These are phyloP conservation scores for Labeo calbasu DNA, from an alignment of 2,797 vertebrate genomes.

Conservation along the genomic window DNA sequence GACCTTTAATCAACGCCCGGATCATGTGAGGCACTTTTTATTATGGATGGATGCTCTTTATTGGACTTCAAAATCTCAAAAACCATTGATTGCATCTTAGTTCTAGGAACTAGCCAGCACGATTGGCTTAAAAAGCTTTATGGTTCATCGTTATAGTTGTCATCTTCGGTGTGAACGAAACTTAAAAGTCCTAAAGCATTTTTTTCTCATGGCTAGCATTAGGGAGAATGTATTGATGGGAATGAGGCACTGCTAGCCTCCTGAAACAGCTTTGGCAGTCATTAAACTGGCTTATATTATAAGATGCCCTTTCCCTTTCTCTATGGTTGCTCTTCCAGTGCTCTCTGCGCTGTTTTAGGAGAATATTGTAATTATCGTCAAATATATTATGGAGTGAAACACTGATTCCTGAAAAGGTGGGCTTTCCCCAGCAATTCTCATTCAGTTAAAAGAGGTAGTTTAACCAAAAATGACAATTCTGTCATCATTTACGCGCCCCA, in stretches of 20 bases:
- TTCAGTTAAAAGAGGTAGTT: neutral
- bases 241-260: neutral
- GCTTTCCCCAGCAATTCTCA: slow-evolving; percentile 31
- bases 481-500: neutral
- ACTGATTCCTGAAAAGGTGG: slow-evolving; percentile 32
- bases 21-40: too few relatives aligned
- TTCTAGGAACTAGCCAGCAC: too few relatives aligned
- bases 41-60: too few relatives aligned
- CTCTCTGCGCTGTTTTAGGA: slow-evolving; percentile 11
- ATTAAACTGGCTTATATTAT: neutral
- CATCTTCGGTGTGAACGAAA: slow-evolving; percentile 5
- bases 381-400: slow-evolving; percentile 32
- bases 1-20: too few relatives aligned
- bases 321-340: slow-evolving; percentile 41
- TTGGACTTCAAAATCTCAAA: too few relatives aligned
- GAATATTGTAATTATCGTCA: slow-evolving; percentile 21
- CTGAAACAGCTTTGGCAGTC: neutral
- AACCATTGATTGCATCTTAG: too few relatives aligned
- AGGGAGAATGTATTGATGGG: slow-evolving; percentile 19
- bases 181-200: neutral
- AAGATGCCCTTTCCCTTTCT: slow-evolving; percentile 30
- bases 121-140: neutral
- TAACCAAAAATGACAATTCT: neutral
- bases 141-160: slow-evolving; percentile 1
- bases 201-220: neutral